These are phyloP conservation scores for Gallinago media DNA, from an alignment of 2,113 vertebrate genomes.

Conservation along the genomic window DNA sequence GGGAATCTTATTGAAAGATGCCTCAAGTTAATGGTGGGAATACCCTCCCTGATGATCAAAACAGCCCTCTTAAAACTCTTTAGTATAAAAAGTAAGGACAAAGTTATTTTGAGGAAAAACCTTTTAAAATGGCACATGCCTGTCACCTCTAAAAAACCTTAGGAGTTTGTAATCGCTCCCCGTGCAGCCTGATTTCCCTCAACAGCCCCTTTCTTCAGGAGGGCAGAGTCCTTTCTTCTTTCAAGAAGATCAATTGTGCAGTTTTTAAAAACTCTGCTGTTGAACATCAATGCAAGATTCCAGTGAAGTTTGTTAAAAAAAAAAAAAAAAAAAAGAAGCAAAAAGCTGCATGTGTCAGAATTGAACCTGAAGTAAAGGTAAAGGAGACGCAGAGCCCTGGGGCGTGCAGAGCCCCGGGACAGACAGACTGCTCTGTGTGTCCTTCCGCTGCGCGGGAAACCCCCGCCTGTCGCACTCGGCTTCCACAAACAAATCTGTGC, in stretches of 20 bases:
- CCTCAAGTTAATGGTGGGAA: background rate
- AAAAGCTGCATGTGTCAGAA: background rate
- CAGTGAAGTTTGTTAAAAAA: background rate
- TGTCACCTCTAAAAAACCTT: background rate
- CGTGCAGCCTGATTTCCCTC: background rate
- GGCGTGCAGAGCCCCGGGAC: background rate
- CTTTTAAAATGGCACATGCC: background rate
- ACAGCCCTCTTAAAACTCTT: background rate
- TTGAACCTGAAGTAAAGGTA: background rate
- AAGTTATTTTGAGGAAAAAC: background rate
- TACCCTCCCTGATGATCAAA: background rate
- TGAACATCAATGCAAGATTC: background rate
- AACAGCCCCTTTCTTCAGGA: background rate
- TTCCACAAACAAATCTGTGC: background rate
- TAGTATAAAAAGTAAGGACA: background rate
- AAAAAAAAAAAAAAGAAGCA: background rate
- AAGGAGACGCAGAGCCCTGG: background rate
- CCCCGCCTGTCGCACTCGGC: background rate
- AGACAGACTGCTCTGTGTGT: background rate
- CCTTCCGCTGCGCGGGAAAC: background rate
- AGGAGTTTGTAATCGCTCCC: background rate
- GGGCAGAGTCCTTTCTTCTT: background rate
- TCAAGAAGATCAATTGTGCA: background rate
- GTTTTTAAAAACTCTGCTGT: background rate
- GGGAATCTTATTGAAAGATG: background rate